Evolutionary conservation across 2,888 invertebrate species (phyloP), one percentile per base, ranked within the genome.

Genomic region (Malacosoma neustria): DNA sequence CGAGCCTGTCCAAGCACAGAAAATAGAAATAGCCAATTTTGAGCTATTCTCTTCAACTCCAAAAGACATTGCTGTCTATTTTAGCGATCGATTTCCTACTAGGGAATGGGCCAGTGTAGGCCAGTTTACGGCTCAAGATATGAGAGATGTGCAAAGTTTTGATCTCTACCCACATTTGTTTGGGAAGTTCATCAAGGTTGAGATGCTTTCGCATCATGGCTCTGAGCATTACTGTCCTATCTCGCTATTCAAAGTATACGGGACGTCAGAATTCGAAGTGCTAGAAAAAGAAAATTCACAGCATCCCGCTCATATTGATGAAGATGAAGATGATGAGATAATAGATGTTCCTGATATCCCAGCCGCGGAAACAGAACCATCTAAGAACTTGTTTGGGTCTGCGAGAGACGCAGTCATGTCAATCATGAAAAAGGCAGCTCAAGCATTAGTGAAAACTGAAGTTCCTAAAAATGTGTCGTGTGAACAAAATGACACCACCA

Each of bases 1-100:
- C 81, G 99, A 99, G 68, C 95, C 98, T 3, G 94, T 99, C 43
- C 98, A 98, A 80, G 94, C 97, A 3, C 95, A 94, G 70, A 94
- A 93, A 79, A 92, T 99, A 44, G 98, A 99, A 59, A 84, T 99
- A 51, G 99, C 98, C 2, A 99, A 99, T 75, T 96, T 97, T 68
- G 99, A 99, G 76, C 84, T 99, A 41, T 99, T 99, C 77, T 98
- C 99, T 4, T 99, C 98, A 0, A 94, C 95, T 14, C 98, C 98
- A 9, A 94, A 94, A 72, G 95, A 96, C 46, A 94, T 99, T 67
- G 91, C 92, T 11, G 92, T 97, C 4, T 94, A 89, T 50, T 93
- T 95, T 38, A 94, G 95, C 61, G 97, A 97, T 73, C 88, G 97
- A 35, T 96, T 93, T 73, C 97, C 97, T 1, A 93, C 94, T 0